A percentile compares a stretch with the other conserved stretches of the same genome.
Conservation (phyloP, 2,797 vertebrate genomes). For the Enteromius viviparus region DNA sequence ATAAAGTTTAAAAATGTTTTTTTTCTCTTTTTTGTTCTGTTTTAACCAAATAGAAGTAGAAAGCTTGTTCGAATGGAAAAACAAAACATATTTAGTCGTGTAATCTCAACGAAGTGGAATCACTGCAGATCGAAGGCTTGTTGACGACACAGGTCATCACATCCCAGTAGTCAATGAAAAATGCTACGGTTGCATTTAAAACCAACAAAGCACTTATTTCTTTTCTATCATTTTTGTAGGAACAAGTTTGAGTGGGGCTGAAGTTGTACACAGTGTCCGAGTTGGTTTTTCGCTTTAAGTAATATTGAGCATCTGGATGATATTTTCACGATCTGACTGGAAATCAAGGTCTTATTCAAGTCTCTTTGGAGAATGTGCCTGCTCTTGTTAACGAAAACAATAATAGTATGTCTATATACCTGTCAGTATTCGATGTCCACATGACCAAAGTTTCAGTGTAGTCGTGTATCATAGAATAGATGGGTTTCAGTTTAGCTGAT, state of each 20-base stretch:
- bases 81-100: conserved; percentile 73
- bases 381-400: conserved; percentile 53
- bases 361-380: conserved; percentile 59
- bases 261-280: conserved; percentile 49
- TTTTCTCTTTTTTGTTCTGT: conserved; percentile 61
- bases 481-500: conserved; percentile 51
- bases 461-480: conserved; percentile 47
- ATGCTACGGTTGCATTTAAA: conserved; percentile 63
- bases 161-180: conserved; percentile 63
- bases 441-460: conserved; percentile 60
- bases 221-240: conserved; percentile 18
- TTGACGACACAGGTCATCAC: conserved; percentile 50
- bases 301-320: conserved; percentile 52
- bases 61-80: conserved; percentile 75
- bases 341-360: conserved; percentile 46
- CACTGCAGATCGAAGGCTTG: conserved; percentile 58
- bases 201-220: conserved; percentile 62
- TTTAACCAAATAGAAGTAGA: conserved; percentile 83
- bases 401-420: conserved; percentile 46
- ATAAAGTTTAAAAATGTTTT: conserved; percentile 49
- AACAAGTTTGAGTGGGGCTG: conserved; percentile 31
- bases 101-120: conserved; percentile 56
- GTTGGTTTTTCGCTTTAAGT: conserved; percentile 60
- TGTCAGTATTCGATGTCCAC: conserved; percentile 61
- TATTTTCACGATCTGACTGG: conserved; percentile 51